A percentile compares a stretch with the other conserved stretches of the same genome.
Conservation (phyloP, 1,140 invertebrate genomes). For the Tenebrio molitor region DNA sequence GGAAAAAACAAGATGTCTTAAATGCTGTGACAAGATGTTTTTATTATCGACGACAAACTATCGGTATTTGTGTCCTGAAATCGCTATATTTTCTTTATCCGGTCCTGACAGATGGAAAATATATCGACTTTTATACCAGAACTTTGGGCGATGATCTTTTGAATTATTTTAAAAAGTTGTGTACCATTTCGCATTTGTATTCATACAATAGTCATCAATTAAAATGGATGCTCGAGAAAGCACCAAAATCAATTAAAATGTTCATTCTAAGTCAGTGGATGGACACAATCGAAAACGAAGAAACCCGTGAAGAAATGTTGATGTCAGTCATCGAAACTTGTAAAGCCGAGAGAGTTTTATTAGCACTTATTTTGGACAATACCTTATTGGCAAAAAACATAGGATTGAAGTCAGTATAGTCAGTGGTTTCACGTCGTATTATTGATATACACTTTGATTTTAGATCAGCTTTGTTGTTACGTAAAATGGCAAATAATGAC, state of each 20-base stretch:
- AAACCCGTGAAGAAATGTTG: neutral
- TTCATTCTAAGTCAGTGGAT: conserved; percentile 17
- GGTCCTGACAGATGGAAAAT: neutral
- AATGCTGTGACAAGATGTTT: neutral
- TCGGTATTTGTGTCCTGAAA: neutral
- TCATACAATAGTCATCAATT: conserved; percentile 18
- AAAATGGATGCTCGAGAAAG: conserved; percentile 12
- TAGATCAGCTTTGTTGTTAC: conserved; percentile 4
- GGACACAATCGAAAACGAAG: neutral
- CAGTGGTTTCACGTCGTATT: neutral
- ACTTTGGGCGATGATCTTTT: conserved; percentile 7
- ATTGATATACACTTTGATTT: neutral
- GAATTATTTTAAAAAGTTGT: conserved; percentile 1
- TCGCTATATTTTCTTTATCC: conserved; percentile 34
- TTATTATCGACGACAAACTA: neutral
- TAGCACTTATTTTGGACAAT: conserved; percentile 2
- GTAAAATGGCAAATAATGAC: conserved; percentile 5
- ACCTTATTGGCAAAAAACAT: neutral
- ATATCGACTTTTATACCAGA: neutral
- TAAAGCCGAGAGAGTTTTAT: neutral
- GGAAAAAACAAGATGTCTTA: neutral
- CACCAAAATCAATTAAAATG: conserved; percentile 1
- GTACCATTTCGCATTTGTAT: conserved; percentile 5
- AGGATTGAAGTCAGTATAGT: neutral
- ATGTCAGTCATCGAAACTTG: neutral